Evolutionary conservation across 2,113 vertebrate species (phyloP).

Genomic region (Corynorhinus townsendii): DNA sequence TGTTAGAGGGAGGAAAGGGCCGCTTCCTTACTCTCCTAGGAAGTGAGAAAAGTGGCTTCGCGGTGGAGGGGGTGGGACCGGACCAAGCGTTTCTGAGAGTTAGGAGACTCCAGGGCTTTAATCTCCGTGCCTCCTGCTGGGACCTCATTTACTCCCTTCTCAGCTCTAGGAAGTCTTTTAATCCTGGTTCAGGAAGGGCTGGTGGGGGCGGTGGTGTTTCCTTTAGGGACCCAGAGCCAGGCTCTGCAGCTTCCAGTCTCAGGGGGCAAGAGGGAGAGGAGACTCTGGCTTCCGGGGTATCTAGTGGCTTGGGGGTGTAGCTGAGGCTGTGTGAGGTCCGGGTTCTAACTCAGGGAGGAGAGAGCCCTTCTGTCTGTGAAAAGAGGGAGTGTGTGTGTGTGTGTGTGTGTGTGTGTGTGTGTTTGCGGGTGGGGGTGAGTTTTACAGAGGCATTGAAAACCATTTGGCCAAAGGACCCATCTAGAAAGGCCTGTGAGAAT

Average conservation of each 20-base stretch:
- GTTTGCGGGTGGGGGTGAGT: not conserved
- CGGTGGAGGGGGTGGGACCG: not conserved
- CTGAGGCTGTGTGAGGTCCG: not conserved
- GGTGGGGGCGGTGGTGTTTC: not conserved
- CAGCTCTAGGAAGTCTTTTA: constrained; percentile 61
- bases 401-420: not conserved
- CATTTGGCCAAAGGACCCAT: constrained; percentile 54
- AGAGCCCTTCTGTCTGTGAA: not conserved
- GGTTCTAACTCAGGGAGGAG: not conserved
- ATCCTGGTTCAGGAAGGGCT: constrained; percentile 43
- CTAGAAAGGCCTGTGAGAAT: constrained; percentile 45
- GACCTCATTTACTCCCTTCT: constrained; percentile 57
- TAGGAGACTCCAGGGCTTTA: constrained; percentile 55
- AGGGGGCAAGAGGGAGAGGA: not conserved
- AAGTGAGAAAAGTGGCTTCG: constrained; percentile 60
- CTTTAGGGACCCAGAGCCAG: not conserved
- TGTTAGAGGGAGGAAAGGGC: constrained; percentile 42
- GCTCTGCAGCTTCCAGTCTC: not conserved
- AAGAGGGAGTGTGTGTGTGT: not conserved
- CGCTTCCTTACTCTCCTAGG: constrained; percentile 55
- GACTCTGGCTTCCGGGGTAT: not conserved
- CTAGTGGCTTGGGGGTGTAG: not conserved
- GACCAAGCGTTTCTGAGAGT: not conserved
- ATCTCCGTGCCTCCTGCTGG: constrained; percentile 66
- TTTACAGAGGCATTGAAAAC: constrained; percentile 20